Percentiles rank a stretch among this genome's conserved stretches.
These are phyloP conservation scores for Tor tambroides DNA, from an alignment of 2,113 vertebrate species.

Conservation along the genomic window DNA sequence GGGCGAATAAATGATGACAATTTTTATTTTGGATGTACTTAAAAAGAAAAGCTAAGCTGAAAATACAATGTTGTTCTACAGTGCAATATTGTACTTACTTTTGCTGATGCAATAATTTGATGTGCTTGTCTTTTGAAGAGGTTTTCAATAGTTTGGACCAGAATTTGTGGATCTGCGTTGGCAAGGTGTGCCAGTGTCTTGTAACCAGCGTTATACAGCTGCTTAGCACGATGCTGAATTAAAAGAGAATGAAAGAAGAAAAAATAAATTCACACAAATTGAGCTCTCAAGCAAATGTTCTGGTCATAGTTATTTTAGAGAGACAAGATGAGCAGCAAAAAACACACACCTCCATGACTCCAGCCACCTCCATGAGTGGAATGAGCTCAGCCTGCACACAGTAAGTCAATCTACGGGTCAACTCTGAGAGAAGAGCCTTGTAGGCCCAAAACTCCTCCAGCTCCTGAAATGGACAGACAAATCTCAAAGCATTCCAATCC, in stretches of 20 bases:
- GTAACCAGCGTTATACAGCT: conserved; percentile 88
- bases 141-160: conserved; percentile 81
- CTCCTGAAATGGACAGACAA: conserved; percentile 77
- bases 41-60: neutral
- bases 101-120: conserved; percentile 90
- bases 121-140: conserved; percentile 84
- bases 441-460: conserved; percentile 95
- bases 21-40: neutral
- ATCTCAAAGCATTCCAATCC: neutral
- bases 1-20: neutral
- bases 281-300: neutral
- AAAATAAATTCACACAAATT: neutral
- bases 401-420: conserved; percentile 88
- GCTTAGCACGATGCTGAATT: conserved; percentile 88
- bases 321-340: neutral
- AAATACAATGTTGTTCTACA: neutral
- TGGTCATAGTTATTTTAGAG: neutral
- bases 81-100: conserved; percentile 73
- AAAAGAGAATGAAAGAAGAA: neutral
- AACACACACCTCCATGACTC: conserved; percentile 87
- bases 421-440: conserved; percentile 83
- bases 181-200: conserved; percentile 87
- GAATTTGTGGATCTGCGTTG: conserved; percentile 81
- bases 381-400: conserved; percentile 91
- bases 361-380: conserved; percentile 95